These are phyloP conservation scores for Nesogale talazaci DNA, from an alignment of 2,113 vertebrate genomes.

Conservation along the genomic window DNA sequence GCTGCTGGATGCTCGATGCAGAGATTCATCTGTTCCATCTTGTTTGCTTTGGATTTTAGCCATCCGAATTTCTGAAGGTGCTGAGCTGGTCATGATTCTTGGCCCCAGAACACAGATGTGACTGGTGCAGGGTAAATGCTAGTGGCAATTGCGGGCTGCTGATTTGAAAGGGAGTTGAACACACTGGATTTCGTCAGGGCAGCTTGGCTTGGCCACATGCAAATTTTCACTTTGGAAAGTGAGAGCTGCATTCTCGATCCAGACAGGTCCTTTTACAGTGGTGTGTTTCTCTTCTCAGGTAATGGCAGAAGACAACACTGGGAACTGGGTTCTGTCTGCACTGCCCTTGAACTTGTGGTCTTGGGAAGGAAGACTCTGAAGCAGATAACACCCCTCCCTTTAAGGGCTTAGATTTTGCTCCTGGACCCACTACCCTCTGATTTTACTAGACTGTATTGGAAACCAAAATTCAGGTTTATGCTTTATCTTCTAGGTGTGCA, in stretches of 20 bases:
- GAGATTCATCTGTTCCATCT: conserved; percentile 46
- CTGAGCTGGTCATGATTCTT: conserved; percentile 69
- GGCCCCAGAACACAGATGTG: conserved; percentile 65
- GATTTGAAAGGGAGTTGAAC: conserved; percentile 65
- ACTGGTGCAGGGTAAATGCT: conserved; percentile 59
- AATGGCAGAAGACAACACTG: conserved; percentile 19
- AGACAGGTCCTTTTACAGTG: conserved; percentile 13
- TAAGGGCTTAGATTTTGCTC: not conserved
- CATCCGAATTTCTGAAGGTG: conserved; percentile 64
- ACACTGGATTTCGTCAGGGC: conserved; percentile 59
- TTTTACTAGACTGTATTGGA: not conserved
- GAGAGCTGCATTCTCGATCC: conserved; percentile 51
- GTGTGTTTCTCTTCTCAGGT: conserved; percentile 10
- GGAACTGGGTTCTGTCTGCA: not conserved
- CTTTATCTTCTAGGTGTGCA: conserved; percentile 7
- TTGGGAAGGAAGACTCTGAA: conserved; percentile 24
- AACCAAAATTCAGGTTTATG: conserved; percentile 20
- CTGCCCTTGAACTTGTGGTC: not conserved
- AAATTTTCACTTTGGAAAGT: conserved; percentile 57
- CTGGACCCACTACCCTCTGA: not conserved
- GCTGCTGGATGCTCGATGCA: conserved; percentile 22
- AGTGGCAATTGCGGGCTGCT: conserved; percentile 50
- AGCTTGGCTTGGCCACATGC: conserved; percentile 66
- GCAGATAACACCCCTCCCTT: not conserved
- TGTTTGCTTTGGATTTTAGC: conserved; percentile 77